Conservation (phyloP, 2,113 vertebrate species). For the Parotia lawesii region DNA sequence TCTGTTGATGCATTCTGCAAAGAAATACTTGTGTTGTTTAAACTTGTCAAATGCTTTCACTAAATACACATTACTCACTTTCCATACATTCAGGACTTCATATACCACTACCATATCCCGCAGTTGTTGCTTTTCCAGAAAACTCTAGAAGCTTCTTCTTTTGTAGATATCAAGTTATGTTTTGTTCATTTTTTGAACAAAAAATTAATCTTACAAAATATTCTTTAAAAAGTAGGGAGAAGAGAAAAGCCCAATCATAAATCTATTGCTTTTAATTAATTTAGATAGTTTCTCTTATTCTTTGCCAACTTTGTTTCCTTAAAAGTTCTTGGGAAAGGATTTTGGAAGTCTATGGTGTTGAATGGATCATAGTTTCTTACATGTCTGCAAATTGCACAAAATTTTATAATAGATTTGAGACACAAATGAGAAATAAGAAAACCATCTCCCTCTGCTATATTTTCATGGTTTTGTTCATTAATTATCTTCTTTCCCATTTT, state of each 20-base stretch:
- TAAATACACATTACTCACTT: background rate
- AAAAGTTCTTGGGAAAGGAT: background rate
- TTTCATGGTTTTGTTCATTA: background rate
- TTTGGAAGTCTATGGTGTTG: background rate
- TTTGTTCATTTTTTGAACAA: background rate
- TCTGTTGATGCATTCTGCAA: background rate
- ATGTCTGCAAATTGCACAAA: background rate
- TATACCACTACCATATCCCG: background rate
- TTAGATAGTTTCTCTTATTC: background rate
- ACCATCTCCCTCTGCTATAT: background rate
- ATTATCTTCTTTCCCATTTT: background rate
- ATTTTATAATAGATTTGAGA: background rate
- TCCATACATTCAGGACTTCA: background rate
- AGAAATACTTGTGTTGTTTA: background rate
- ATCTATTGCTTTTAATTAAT: background rate
- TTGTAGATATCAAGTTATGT: background rate
- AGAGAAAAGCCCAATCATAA: background rate
- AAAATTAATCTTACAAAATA: background rate
- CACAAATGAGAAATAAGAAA: background rate
- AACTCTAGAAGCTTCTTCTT: background rate
- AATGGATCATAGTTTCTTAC: background rate
- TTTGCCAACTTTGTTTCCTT: background rate
- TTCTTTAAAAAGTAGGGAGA: background rate
- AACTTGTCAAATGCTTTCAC: background rate
- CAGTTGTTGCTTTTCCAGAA: background rate